Conservation (phyloP, 2,113 vertebrate genomes). For the Caracal caracal region DNA sequence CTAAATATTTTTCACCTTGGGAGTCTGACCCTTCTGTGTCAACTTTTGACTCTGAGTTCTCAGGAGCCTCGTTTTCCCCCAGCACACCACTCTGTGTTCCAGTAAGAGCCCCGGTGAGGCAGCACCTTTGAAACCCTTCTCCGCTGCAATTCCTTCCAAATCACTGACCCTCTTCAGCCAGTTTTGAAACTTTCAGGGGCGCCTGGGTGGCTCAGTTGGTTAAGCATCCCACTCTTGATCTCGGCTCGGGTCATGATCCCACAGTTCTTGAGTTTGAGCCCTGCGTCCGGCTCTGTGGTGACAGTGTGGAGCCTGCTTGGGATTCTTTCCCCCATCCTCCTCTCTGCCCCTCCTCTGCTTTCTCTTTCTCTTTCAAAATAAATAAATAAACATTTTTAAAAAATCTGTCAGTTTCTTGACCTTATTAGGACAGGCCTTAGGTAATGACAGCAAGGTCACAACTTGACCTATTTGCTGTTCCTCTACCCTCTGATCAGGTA, state of each 20-base stretch:
- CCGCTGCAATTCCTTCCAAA: background rate
- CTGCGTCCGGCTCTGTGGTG: no score
- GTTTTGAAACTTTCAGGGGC: background rate
- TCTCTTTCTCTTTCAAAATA: no score
- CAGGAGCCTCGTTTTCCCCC: background rate
- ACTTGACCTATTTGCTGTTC: no score
- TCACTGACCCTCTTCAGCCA: background rate
- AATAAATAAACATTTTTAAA: no score
- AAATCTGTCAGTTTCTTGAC: background rate
- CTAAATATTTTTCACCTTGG: background rate
- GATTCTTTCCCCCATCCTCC: no score
- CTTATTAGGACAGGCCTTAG: background rate
- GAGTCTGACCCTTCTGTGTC: background rate
- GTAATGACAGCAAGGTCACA: background rate
- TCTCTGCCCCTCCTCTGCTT: no score
- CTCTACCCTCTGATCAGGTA: background rate
- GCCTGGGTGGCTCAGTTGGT: no score
- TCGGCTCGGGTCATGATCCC: no score
- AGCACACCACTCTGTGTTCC: background rate
- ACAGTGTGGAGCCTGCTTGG: no score
- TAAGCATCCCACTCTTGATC: no score
- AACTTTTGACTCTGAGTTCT: background rate
- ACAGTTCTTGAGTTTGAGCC: no score
- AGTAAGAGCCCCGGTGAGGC: background rate
- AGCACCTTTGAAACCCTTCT: background rate